Percentiles rank a stretch among this genome's conserved stretches.
phyloP scores from a whole-genome alignment of 2,888 invertebrate species.

The Phortica okadai region DNA sequence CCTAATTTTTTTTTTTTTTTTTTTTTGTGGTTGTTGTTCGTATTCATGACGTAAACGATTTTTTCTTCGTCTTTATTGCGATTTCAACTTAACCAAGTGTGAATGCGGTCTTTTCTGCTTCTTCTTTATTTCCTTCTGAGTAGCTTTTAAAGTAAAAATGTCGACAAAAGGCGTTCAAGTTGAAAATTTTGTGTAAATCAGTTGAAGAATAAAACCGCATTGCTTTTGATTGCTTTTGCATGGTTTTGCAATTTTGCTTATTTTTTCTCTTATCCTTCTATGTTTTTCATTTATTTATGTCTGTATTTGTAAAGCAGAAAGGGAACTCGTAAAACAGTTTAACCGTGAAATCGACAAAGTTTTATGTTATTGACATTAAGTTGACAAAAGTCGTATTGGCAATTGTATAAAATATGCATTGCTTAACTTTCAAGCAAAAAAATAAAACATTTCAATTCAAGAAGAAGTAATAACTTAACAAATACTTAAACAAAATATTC shows the following conservation, averaged over 20 bases:
- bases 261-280: background rate
- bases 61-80: background rate
- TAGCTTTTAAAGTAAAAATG: background rate
- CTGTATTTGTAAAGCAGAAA: background rate
- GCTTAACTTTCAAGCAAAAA: too few relatives aligned
- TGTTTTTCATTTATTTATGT: background rate
- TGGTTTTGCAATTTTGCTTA: background rate
- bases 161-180: background rate
- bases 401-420: too few relatives aligned
- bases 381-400: too few relatives aligned
- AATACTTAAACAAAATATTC: too few relatives aligned
- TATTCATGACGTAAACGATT: background rate
- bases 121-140: background rate
- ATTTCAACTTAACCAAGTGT: constrained; percentile 11
- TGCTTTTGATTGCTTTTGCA: background rate
- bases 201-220: background rate
- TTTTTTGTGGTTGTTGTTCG: background rate
- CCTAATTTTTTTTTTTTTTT: background rate
- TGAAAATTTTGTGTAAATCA: background rate
- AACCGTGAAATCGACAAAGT: background rate
- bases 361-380: background rate
- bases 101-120: constrained; percentile 4
- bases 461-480: too few relatives aligned
- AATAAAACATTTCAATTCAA: too few relatives aligned
- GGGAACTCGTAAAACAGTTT: background rate